Evolutionary conservation across 2,113 vertebrate genomes (phyloP), one percentile per base, ranked within the genome.

Genomic region (Clarias gariepinus): DNA sequence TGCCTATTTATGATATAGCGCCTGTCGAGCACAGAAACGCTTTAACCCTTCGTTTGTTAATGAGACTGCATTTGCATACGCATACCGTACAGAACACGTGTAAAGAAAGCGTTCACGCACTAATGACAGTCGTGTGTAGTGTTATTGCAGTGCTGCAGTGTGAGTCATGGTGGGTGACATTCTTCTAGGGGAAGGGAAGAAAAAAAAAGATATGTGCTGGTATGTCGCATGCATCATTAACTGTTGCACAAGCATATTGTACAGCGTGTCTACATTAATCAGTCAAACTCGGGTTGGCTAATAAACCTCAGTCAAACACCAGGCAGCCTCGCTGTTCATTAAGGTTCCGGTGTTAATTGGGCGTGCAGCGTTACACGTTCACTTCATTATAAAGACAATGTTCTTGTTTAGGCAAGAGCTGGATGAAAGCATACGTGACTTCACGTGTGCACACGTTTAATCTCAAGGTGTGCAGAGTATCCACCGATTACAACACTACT

Each of bases 181-280:
- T 80, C 57, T 36, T 80, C 78, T 60, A 13, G 30, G 30, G 19
- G 55, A 25, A 47, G 47, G 47, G 47, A 47, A 47, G 47, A 47
- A 47, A 47, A 47, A 47, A 47, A 77, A 30, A 58, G 53, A 36
- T 60, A 80, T 79, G 53, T 64, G 76, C 68, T 81, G 83, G 52
- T 21, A 82, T 87, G 83, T 82, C 55, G 28, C 33, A 86, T 16
- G 66, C 57, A 36, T 88, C 86, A 84, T 86, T 90, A 84, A 57
- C 57, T 47, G 78, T 52, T 64, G 53, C 61, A 13, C 66, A 64
- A 52, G 77, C 60, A 74, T 63, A 82, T 63, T 73, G 78, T 81
- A 57, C 87, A 80, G 28, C 21, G 4, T 79, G 84, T 83, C 87
- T 69, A 69, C 80, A 78, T 85, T 76, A 79, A 69, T 83, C 87